Percentiles rank a stretch among this genome's conserved stretches.
These are phyloP conservation scores for Alectoris magna DNA, from an alignment of 2,797 vertebrate genomes.

Conservation along the genomic window DNA sequence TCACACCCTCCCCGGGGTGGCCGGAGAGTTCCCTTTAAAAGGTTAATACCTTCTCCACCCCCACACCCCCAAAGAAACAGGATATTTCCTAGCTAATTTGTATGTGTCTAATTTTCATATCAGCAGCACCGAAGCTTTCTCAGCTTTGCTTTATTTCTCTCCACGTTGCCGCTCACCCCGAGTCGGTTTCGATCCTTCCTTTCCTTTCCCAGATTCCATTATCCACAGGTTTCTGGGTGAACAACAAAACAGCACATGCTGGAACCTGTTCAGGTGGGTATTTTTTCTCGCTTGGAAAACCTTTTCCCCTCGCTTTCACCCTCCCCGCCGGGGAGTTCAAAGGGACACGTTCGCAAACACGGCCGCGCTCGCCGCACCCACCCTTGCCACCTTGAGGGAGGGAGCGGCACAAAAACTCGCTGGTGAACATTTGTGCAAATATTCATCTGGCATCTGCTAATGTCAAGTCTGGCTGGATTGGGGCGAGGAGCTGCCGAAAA, in stretches of 20 bases:
- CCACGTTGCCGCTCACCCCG: neutral
- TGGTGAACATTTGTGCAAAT: conserved; percentile 70
- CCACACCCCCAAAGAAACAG: conserved; percentile 33
- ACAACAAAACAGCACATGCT: conserved; percentile 46
- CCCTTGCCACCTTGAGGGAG: conserved; percentile 68
- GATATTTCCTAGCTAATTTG: conserved; percentile 70
- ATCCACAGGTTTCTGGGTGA: conserved; percentile 56
- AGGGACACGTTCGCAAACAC: conserved; percentile 64
- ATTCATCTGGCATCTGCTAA: conserved; percentile 72
- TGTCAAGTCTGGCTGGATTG: conserved; percentile 72
- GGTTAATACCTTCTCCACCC: conserved; percentile 39
- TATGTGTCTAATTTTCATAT: conserved; percentile 61
- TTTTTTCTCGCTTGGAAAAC: conserved; percentile 62
- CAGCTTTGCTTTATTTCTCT: neutral
- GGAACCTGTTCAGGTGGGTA: conserved; percentile 54
- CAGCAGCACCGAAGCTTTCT: conserved; percentile 38
- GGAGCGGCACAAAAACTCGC: conserved; percentile 48
- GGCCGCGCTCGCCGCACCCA: conserved; percentile 50
- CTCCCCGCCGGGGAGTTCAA: conserved; percentile 64
- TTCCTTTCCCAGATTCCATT: conserved; percentile 28
- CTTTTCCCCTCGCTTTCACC: conserved; percentile 63
- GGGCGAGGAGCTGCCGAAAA: conserved; percentile 45
- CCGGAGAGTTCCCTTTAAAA: conserved; percentile 52
- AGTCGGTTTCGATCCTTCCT: neutral
- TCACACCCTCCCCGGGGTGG: conserved; percentile 70